Evolutionary conservation across 1,140 invertebrate species (phyloP).

Genomic region (Metopolophium dirhodum): DNA sequence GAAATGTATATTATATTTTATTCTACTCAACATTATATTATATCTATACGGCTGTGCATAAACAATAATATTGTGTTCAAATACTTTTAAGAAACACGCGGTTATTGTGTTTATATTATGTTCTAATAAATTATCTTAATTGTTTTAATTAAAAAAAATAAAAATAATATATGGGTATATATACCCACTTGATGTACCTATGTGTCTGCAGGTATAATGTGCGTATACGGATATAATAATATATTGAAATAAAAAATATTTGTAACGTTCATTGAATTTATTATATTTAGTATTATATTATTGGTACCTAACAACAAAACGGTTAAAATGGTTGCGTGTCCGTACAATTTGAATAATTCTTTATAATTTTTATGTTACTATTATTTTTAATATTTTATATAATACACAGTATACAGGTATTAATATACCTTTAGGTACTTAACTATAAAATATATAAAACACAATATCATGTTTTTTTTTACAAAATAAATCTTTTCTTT

Average conservation of each 20-base stretch:
- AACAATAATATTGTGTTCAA: not conserved
- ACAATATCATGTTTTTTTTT: slow-evolving; percentile 8
- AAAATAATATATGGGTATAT: not conserved
- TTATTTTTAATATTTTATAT: slow-evolving; percentile 21
- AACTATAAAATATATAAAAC: slow-evolving; percentile 13
- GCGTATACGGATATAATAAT: not conserved
- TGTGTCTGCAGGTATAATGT: not conserved
- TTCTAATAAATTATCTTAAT: not conserved
- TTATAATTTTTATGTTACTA: slow-evolving; percentile 38
- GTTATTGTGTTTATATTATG: not conserved
- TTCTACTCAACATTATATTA: not conserved
- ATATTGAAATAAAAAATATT: not conserved
- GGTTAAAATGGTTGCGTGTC: slow-evolving; percentile 27
- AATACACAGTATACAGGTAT: not conserved
- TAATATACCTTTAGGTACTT: not conserved
- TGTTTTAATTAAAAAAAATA: not conserved
- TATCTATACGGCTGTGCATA: not conserved
- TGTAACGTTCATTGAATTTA: not conserved
- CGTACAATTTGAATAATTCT: slow-evolving; percentile 18
- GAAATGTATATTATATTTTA: not conserved
- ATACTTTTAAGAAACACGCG: not conserved
- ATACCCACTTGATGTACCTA: not conserved
- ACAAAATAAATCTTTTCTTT: slow-evolving; percentile 39
- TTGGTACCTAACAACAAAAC: not conserved
- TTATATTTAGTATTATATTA: not conserved